Base-by-base conservation (phyloP, 2,888 invertebrate species). In the Dolichomitus sp. region DNA sequence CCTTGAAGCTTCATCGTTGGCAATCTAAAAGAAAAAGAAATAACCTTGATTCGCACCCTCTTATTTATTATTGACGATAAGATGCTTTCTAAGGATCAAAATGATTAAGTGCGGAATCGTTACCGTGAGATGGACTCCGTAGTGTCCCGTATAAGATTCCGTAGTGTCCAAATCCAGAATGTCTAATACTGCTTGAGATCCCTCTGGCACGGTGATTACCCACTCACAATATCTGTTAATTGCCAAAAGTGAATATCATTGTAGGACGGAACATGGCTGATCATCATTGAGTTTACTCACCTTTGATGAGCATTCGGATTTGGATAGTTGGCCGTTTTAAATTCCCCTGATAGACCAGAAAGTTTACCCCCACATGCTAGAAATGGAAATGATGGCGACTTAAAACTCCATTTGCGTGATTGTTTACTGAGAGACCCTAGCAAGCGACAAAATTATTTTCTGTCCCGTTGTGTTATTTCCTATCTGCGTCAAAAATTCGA, bases 271-370 rank as follows among this genome's bases (percentile, higher is more conserved):
- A 17, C 42, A 27, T 33, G 1, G 6, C 1, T 12, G 1, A 9
- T 59, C 23, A 59, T n/a, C 14, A 30, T n/a, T 33, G 59, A 33
- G 14, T 9, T 7, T 27, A 65, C 80, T 68, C 42, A 86, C 80
- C 76, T 75, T 1, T 80, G 33, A 19, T 66, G 81, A n/a, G 17
- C 83, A 30, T 57, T 72, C 1, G 81, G 79, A 80, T 87, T 86
- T 0, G 97, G 98, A 94, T 97, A 98, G 12, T 96, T 96, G 0
- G 97, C 96, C 12, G 97, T 96, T 61, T 95, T 94, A 57, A 98
- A 95, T 76, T 94, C 95, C 0, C 98, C 99, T 57, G 95, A 94
- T 17, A 96, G 93, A 0, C 95, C 95, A 6, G 94, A 95, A 1
- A 97, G 88, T 0, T 88, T 90, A 33, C 96, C 96, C 9, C 97